These are phyloP conservation scores for Atrina japonica DNA, from an alignment of 2,888 invertebrate genomes.

Conservation along the genomic window DNA sequence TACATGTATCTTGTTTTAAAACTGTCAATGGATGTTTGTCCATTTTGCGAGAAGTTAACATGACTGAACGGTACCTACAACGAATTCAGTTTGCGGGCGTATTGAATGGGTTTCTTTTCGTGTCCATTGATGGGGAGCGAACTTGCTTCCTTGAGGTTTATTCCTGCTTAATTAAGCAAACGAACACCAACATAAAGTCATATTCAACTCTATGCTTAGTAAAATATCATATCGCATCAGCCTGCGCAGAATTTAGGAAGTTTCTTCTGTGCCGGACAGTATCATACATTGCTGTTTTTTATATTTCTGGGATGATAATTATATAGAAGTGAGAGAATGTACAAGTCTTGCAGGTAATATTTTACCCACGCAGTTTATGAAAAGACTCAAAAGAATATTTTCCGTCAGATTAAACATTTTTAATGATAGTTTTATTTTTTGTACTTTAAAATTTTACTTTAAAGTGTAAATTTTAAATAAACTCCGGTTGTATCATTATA, in stretches of 20 bases:
- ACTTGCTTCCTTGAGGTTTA: constrained; percentile 48
- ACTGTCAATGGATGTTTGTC: constrained; percentile 29
- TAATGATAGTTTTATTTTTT: no score
- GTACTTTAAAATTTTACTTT: no score
- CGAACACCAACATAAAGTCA: constrained; percentile 42
- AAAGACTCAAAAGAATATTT: no score
- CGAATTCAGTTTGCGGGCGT: constrained; percentile 45
- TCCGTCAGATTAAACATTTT: no score
- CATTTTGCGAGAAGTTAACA: constrained; percentile 33
- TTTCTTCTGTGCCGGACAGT: not conserved
- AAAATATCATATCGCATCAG: constrained; percentile 22
- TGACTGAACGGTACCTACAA: constrained; percentile 54
- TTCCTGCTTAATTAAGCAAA: constrained; percentile 63
- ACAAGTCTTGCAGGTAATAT: constrained; percentile 27
- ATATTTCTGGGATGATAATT: no score
- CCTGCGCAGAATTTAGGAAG: not conserved
- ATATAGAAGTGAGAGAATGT: constrained; percentile 12
- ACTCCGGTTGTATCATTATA: no score
- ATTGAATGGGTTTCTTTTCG: constrained; percentile 39
- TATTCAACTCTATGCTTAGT: constrained; percentile 12
- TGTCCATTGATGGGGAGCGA: constrained; percentile 49
- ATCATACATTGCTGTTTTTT: not conserved
- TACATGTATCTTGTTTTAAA: constrained; percentile 48
- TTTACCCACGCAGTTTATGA: no score
- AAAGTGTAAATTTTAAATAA: no score